Evolutionary conservation across 2,797 vertebrate species (phyloP), one percentile per base, ranked within the genome.

Genomic region (Momotus momota): DNA sequence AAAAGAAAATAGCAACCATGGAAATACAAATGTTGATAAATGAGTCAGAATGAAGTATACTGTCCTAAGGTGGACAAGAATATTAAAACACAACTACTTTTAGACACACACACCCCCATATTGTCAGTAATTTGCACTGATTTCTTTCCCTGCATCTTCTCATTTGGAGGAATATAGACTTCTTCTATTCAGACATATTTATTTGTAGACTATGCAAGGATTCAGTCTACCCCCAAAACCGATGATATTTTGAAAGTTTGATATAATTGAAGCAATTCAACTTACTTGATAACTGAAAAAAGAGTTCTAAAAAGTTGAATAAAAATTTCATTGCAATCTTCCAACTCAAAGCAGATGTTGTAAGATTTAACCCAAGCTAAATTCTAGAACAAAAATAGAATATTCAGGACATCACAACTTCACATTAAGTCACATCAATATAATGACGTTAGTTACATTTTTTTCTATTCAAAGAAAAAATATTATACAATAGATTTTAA

Each of bases 281-380:
- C 99, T 99, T 98, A 99, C 99, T 99, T 99, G 97, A 99, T 99
- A 96, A 99, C 99, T 93, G 99, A 99, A 98, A 99, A 99, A 95
- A 99, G 99, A 9, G 99, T 99, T 97, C 99, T 99, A 98, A 99
- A 99, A 97, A 99, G 99, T 96, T 99, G 99, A 97, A 99, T 99
- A 98, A 99, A 99, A 98, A 99, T 99, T 98, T 99, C 99, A 90
- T 99, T 99, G 98, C 99, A 99, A 98, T 99, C 99, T 98, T 99
- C 99, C 97, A 99, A 98, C 96, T 99, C 99, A 98, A 99, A 99
- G 97, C 99, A 99, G 97, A 99, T 99, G 98, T 99, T 99, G 97
- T 99, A 99, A 21, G 99, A 99, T 98, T 99, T 99, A 90, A 99
- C 99, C 99, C 99, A 99, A 7, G 99, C 99, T 97, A 99, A 98